phyloP scores from a whole-genome alignment of 2,888 invertebrate species.

The Mystacides longicornis region DNA sequence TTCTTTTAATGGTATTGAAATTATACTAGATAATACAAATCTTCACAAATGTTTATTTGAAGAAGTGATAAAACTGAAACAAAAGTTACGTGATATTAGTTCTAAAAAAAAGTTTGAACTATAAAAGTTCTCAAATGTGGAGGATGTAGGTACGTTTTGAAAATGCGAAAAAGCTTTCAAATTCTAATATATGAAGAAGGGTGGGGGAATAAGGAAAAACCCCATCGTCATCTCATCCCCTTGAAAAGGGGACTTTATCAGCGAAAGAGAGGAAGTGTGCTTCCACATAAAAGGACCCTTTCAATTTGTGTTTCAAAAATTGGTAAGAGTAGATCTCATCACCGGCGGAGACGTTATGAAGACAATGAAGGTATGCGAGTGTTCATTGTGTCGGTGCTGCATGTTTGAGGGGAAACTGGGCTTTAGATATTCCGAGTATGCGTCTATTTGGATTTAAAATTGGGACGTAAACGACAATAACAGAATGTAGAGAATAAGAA shows the following conservation, averaged over 20 bases:
- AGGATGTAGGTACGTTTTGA: no score
- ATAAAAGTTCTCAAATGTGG: no score
- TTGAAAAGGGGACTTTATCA: conserved; percentile 15
- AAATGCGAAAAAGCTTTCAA: conserved; percentile 17
- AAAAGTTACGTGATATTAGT: no score
- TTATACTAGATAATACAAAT: no score
- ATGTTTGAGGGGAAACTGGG: neutral
- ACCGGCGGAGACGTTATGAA: neutral
- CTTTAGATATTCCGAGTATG: neutral
- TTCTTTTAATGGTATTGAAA: no score
- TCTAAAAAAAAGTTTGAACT: no score
- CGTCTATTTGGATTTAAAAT: neutral
- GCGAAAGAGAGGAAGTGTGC: conserved; percentile 19
- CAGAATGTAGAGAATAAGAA: neutral
- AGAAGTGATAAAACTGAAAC: no score
- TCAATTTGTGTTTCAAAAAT: conserved; percentile 26
- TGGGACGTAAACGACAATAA: neutral
- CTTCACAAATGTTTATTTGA: no score
- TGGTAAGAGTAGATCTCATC: conserved; percentile 14
- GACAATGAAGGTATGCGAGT: conserved; percentile 7
- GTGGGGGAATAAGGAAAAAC: conserved; percentile 10
- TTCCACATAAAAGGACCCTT: conserved; percentile 26
- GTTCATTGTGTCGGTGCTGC: neutral
- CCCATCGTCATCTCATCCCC: conserved; percentile 7
- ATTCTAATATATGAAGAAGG: conserved; percentile 14